phyloP scores from a whole-genome alignment of 1,140 invertebrate genomes.

The Hycleus phaleratus region DNA sequence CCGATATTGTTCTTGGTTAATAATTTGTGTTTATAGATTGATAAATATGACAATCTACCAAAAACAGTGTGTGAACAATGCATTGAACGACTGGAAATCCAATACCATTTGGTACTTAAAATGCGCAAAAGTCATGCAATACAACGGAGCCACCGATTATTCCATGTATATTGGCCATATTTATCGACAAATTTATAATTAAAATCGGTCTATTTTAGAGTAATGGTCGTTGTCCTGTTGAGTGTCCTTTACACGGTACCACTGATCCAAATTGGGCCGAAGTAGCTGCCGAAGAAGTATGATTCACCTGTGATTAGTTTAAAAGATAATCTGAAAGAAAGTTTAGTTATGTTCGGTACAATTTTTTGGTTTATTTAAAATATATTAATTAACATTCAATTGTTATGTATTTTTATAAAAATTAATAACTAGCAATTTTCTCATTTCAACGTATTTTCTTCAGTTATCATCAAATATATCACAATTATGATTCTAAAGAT shows the following conservation, averaged over 20 bases:
- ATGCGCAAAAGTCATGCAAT: slow-evolving; percentile 25
- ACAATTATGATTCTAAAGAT: slow-evolving; percentile 11
- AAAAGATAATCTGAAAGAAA: no score
- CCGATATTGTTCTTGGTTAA: background rate
- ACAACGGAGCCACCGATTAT: slow-evolving; percentile 23
- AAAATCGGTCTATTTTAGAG: slow-evolving; percentile 20
- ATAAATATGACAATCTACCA: slow-evolving; percentile 32
- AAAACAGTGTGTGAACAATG: slow-evolving; percentile 34
- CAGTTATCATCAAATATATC: slow-evolving; percentile 4
- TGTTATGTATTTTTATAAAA: slow-evolving; percentile 4
- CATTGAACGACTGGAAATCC: slow-evolving; percentile 26
- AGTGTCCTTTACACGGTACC: slow-evolving; percentile 27
- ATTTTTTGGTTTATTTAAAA: slow-evolving; percentile 7
- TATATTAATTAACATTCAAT: slow-evolving; percentile 14
- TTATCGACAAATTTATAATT: background rate
- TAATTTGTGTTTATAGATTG: slow-evolving; percentile 20
- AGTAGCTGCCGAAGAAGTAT: slow-evolving; percentile 1
- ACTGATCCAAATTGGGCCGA: slow-evolving; percentile 16
- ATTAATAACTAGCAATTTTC: background rate
- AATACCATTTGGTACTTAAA: slow-evolving; percentile 29
- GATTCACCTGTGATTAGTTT: background rate
- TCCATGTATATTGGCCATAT: slow-evolving; percentile 21
- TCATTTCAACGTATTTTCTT: no score
- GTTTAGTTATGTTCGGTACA: no score
- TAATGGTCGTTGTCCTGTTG: slow-evolving; percentile 28